Evolutionary conservation across 1,140 invertebrate species (phyloP), one percentile per base, ranked within the genome.

Genomic region (Procambarus clarkii): DNA sequence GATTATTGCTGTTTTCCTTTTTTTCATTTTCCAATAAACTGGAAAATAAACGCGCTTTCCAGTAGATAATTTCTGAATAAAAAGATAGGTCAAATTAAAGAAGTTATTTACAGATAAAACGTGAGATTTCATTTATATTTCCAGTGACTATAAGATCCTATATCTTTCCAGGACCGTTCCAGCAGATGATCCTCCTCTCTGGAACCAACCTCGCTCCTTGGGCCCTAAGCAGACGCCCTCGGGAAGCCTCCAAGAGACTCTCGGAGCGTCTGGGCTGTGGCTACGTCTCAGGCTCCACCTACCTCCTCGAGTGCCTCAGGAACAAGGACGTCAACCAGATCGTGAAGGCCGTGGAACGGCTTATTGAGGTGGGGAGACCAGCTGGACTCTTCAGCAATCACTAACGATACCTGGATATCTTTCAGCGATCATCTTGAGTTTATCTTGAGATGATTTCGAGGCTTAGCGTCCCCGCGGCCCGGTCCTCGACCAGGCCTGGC

Each of bases 151-250:
- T 11, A 64, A 3, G 8, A 64, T 15, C 13, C 45, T 18, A 18
- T 5, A n/a, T 34, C 60, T 69, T 78, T 60, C 15, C 79, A 89
- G 87, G 87, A 44, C 87, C 88, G 3, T 91, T 91, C 88, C 74
- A 91, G 82, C 88, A 91, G 45, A 80, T 91, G 76, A 91, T 91
- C 77, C 82, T 91, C 1, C 45, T 91, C 7, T 91, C 88, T 15
- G 88, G 88, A 34, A 80, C 88, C 21, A 74, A 85, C 46, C 60
- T 91, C 0, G 48, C 88, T 3, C 88, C 88, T 0, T 91, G 88
- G 88, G 88, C 88, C 1, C 46, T 85, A 11, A 79, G 82, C 76
- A 78, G 88, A 58, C 71, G 46, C 34, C 88, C 88, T 0, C 88
- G 88, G 13, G 76, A 45, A 0, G 88, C 88, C 45, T 13, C 88